A percentile compares a stretch with the other conserved stretches of the same genome.
phyloP scores from a whole-genome alignment of 2,888 invertebrate genomes.

The Oxyscelio sp. region DNA sequence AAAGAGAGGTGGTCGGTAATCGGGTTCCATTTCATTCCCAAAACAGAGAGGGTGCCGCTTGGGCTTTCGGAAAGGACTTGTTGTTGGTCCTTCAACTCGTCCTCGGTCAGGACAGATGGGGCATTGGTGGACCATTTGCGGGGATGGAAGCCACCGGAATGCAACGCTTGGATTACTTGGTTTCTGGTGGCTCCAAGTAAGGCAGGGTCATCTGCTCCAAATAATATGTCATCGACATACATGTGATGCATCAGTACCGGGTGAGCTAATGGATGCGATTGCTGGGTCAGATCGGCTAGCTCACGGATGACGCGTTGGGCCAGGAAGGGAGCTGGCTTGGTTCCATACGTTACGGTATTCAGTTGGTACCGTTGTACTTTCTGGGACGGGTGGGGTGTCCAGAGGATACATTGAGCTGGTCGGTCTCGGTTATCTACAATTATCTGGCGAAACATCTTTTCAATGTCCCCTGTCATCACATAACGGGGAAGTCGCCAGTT shows the following conservation, averaged over 20 bases:
- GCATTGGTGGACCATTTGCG: no score
- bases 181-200: no score
- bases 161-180: no score
- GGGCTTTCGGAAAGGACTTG: no score
- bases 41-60: no score
- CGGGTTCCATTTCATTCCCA: no score
- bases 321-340: neutral
- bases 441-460: conserved; percentile 37
- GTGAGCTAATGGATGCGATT: neutral
- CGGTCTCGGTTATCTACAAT: neutral
- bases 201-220: no score
- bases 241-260: neutral
- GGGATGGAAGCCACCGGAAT: no score
- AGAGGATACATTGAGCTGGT: neutral
- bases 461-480: neutral
- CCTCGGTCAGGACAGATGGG: no score
- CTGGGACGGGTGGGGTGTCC: neutral
- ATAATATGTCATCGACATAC: neutral
- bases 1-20: no score
- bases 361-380: neutral
- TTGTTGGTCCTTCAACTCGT: no score
- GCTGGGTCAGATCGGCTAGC: neutral
- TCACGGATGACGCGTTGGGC: neutral
- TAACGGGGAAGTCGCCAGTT: neutral
- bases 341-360: conserved; percentile 18